Evolutionary conservation across 1,140 invertebrate species (phyloP).

Genomic region (Diorhabda sublineata): DNA sequence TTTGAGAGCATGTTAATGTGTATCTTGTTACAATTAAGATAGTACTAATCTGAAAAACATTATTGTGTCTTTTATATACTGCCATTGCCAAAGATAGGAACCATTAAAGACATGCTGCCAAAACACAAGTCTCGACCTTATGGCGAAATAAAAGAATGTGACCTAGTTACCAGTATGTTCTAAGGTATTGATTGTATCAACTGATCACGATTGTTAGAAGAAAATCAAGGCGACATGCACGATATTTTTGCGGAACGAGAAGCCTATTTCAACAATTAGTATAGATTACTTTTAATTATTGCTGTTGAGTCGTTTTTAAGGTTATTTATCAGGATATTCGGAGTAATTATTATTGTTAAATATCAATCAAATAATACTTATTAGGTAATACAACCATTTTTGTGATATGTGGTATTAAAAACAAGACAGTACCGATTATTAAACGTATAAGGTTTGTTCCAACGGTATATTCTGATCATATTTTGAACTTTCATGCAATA

Average conservation of each 20-base stretch:
- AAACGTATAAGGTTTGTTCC: no score
- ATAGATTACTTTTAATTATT: no score
- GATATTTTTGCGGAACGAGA: neutral
- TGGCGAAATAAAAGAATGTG: conserved; percentile 2
- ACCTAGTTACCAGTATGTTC: neutral
- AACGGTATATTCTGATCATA: no score
- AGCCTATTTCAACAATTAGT: neutral
- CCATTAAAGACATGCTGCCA: neutral
- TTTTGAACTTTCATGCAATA: no score
- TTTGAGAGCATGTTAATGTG: neutral
- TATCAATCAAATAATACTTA: no score
- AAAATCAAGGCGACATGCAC: neutral
- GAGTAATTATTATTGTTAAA: no score
- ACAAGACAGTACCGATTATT: no score
- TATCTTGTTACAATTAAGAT: neutral
- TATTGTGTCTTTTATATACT: conserved; percentile 3
- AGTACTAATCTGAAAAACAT: neutral
- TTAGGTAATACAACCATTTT: no score
- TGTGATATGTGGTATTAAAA: no score
- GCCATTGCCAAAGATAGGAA: neutral
- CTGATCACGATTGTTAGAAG: neutral
- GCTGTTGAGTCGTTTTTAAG: no score
- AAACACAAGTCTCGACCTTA: neutral
- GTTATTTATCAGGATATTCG: no score
- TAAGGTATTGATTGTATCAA: neutral